phyloP scores from a whole-genome alignment of 2,113 vertebrate genomes.

The Recurvirostra avosetta region DNA sequence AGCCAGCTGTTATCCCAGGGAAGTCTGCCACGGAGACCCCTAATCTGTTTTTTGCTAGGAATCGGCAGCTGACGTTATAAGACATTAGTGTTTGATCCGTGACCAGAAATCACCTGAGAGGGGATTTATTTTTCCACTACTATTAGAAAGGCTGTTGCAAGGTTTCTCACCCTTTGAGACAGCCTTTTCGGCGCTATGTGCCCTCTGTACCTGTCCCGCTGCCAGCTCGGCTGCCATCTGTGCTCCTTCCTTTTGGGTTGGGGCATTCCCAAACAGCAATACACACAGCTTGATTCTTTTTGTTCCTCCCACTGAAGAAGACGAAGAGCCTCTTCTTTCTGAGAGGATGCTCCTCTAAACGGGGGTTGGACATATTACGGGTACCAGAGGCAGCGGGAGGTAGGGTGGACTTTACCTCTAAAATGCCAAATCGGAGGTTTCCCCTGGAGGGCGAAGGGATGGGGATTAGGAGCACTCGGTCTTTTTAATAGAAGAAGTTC shows the following conservation, averaged over 20 bases:
- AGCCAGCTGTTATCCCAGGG: not conserved
- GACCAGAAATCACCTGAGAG: not conserved
- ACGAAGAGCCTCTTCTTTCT: not conserved
- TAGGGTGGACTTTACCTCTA: not conserved
- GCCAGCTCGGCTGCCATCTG: not conserved
- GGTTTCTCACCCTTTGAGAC: not conserved
- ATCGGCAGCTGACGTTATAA: not conserved
- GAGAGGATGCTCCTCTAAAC: not conserved
- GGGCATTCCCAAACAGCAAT: not conserved
- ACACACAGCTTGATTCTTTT: not conserved
- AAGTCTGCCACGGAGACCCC: not conserved
- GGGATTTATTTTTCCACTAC: not conserved
- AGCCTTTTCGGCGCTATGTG: not conserved
- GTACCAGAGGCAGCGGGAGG: not conserved
- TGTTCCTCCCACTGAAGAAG: not conserved
- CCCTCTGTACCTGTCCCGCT: not conserved
- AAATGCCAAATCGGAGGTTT: not conserved
- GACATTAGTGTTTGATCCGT: not conserved
- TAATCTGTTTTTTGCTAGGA: not conserved
- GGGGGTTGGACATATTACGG: fast-evolving
- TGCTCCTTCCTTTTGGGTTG: not conserved
- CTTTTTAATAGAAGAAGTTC: not conserved
- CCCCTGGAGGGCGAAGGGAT: not conserved
- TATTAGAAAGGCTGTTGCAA: not conserved
- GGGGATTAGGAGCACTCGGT: not conserved